Base-by-base conservation (phyloP, 2,888 invertebrate genomes). In the Nyleta sp. region DNA sequence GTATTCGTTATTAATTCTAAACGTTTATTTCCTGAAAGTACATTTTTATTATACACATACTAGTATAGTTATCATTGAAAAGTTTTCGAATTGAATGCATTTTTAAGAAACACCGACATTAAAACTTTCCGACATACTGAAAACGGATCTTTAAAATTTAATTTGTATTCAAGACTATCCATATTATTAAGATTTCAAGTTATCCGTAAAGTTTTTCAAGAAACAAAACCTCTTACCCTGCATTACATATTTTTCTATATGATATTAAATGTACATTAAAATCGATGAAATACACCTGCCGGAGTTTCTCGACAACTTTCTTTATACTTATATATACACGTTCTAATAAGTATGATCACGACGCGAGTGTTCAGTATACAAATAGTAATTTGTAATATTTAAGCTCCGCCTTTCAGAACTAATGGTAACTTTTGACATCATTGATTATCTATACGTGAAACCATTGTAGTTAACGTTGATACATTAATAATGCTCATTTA, bases 161-260 rank as follows among this genome's bases (percentile, higher is more conserved):
- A 62, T 48, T 17, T 52, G 52, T 40, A 52, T 52, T 50, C 62
- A 35, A 50, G 59, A 40, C 18, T 24, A 40, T 42, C 48, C 50
- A 35, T 52, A 24, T 31, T 53, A 65, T 44, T 65, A 65, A 65
- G 22, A 65, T 65, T 65, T 53, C 53, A 53, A 20, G 65, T 33
- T 33, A 65, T 20, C 33, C 24, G 20, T n/a, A 33, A 65, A 65
- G 33, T 53, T 65, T 44, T 31, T 20, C 5, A 42, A 42, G 31
- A 42, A 35, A 52, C 38, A 52, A 10, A 52, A 7, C 10, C 15
- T 33, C 15, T 13, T 53, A 17, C 22, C 44, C 22, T 11, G 17
- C 15, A 31, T 44, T 55, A 65, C 31, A 44, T 33, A 42, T 44
- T 53, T 67, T 33, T 64, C 18, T 35, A 24, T 18, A 33, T 22